phyloP scores from a whole-genome alignment of 2,113 vertebrate genomes.

The Cichladusa arquata region DNA sequence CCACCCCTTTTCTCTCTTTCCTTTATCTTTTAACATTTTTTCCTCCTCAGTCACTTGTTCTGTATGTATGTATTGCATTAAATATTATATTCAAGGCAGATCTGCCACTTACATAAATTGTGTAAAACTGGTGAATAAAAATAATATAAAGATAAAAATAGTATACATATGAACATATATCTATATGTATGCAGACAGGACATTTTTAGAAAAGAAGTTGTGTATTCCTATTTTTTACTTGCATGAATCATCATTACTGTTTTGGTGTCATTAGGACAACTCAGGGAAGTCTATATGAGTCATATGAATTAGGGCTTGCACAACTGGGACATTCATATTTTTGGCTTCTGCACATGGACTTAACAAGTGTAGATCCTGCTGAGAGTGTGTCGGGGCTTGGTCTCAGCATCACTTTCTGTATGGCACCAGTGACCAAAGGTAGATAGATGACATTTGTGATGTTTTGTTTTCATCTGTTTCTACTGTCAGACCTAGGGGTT shows the following conservation, averaged over 20 bases:
- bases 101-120: not conserved
- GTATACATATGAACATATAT: not conserved
- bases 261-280: slow-evolving; percentile 46
- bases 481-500: not conserved
- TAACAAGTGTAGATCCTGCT: not conserved
- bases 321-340: not conserved
- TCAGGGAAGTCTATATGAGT: slow-evolving; percentile 3
- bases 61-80: not conserved
- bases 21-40: not conserved
- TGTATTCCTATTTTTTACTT: not conserved
- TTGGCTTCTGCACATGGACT: not conserved
- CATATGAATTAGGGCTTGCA: slow-evolving; percentile 1
- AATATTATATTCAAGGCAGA: not conserved
- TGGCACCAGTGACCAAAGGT: not conserved
- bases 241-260: slow-evolving; percentile 13
- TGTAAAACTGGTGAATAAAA: not conserved
- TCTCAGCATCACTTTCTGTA: not conserved
- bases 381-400: not conserved
- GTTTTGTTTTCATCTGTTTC: not conserved
- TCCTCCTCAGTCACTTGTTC: not conserved
- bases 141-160: not conserved
- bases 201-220: not conserved
- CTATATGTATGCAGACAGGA: not conserved
- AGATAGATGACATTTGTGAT: not conserved
- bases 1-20: not conserved